Base-by-base conservation (phyloP, 2,797 vertebrate species). In the Eidolon dupreanum region DNA sequence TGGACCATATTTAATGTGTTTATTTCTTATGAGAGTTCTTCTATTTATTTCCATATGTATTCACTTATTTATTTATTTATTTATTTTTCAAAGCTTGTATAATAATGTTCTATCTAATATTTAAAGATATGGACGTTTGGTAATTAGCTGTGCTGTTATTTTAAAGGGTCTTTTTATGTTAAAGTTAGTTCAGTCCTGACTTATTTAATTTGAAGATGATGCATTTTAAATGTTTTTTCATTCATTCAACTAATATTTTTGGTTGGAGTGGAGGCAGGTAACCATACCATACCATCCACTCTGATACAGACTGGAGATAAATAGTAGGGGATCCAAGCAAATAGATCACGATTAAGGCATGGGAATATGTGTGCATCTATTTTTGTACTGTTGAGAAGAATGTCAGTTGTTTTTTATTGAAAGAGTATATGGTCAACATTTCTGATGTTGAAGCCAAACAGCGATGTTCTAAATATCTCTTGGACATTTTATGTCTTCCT, bases 401-500 rank as follows among this genome's bases (percentile, higher is more conserved):
- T 31, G 38, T 43, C 10, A n/a, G 8, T 66, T 93, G 51, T 71
- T 96, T 51, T 73, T 96, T 20, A 90, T 93, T 93, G n/a, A 90
- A 95, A 33, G 8, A 2, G 19, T 41, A 43, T 53, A 73, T 90
- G 78, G 24, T 93, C 81, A 94, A 71, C 71, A 75, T 63, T 97
- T 96, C 88, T 95, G 96, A 89, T 93, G 75, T 43, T 66, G 57
- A 92, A 82, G 33, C 1, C 57, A 89, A 46, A 49, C 49, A 49
- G 49, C 75, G 74, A 63, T 77, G 93, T 97, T 97, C 88, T 96
- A 63, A 70, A 94, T 88, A 88, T 92, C 66, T 78, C 36, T 96
- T 97, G 90, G 96, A 98, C 94, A 98, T 98, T 97, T 97, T 95
- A 95, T 97, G 92, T 97, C 98, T 97, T 95, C 89, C 8, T 73